phyloP scores from a whole-genome alignment of 2,888 invertebrate species.

The Diarsia mendica region DNA sequence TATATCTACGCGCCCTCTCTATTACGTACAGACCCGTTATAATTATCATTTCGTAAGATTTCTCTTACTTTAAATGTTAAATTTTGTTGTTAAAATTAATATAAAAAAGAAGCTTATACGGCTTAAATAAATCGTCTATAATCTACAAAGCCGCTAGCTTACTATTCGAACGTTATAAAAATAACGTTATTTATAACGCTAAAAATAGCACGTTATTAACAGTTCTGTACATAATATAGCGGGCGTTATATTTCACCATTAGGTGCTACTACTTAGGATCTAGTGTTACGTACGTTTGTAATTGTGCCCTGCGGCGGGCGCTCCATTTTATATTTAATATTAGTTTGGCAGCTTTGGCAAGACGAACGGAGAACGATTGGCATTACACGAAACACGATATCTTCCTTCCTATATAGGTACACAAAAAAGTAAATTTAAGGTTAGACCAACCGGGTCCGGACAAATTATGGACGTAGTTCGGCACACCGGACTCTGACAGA shows the following conservation, averaged over 20 bases:
- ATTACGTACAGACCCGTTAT: slow-evolving; percentile 22
- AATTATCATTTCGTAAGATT: slow-evolving; percentile 4
- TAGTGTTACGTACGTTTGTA: slow-evolving; percentile 72
- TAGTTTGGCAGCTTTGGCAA: slow-evolving; percentile 73
- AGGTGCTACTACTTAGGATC: slow-evolving; percentile 87
- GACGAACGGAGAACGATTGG: slow-evolving; percentile 46
- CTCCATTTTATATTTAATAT: slow-evolving; percentile 63
- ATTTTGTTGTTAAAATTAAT: slow-evolving; percentile 27
- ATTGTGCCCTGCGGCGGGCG: slow-evolving; percentile 45
- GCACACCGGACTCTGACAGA: neutral
- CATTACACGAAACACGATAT: neutral
- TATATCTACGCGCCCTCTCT: slow-evolving; percentile 59
- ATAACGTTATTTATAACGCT: slow-evolving; percentile 10
- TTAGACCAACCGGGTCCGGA: neutral
- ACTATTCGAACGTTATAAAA: neutral
- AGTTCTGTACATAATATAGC: slow-evolving; percentile 66
- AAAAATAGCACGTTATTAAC: slow-evolving; percentile 62
- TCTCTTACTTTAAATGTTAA: slow-evolving; percentile 10
- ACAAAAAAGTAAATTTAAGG: neutral
- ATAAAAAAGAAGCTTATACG: slow-evolving; percentile 51
- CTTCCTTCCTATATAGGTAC: neutral
- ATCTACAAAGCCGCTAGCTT: slow-evolving; percentile 66
- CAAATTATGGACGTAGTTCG: neutral
- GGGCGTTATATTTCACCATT: slow-evolving; percentile 81
- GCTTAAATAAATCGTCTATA: slow-evolving; percentile 67